Evolutionary conservation across 1,140 invertebrate genomes (phyloP).

Genomic region (Augochlora pura): DNA sequence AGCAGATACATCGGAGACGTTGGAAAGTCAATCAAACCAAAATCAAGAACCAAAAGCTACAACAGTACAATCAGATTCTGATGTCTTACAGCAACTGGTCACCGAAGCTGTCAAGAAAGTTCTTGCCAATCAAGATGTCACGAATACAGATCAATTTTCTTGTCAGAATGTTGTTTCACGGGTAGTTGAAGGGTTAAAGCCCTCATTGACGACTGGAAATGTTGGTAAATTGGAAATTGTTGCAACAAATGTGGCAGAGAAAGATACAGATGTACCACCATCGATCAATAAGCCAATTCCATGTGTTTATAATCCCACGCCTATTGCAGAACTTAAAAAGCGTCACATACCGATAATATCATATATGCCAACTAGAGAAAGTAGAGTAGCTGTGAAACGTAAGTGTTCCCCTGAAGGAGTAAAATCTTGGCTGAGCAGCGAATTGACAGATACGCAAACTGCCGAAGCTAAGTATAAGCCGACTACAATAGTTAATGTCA

Average conservation of each 20-base stretch:
- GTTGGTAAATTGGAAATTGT: constrained; percentile 40
- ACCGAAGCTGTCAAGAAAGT: constrained; percentile 80
- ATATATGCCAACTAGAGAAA: constrained; percentile 75
- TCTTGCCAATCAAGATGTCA: constrained; percentile 73
- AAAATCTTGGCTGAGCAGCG: constrained; percentile 71
- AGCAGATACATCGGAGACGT: constrained; percentile 30
- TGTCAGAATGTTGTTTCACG: constrained; percentile 76
- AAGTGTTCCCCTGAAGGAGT: constrained; percentile 69
- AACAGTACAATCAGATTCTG: constrained; percentile 52
- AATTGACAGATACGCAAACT: constrained; percentile 58
- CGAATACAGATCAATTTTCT: constrained; percentile 71
- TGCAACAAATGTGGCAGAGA: constrained; percentile 37
- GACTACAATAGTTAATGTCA: constrained; percentile 66
- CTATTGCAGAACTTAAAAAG: constrained; percentile 82
- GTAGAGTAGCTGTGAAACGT: constrained; percentile 74
- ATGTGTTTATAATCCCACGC: constrained; percentile 83
- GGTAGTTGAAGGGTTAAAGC: constrained; percentile 77
- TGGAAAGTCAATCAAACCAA: constrained; percentile 51
- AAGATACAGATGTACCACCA: constrained; percentile 52
- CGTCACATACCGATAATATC: constrained; percentile 78
- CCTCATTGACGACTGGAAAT: constrained; percentile 65
- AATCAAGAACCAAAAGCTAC: constrained; percentile 42
- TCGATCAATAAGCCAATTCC: constrained; percentile 58
- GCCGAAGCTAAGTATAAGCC: constrained; percentile 73
- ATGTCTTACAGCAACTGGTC: constrained; percentile 77